Evolutionary conservation across 2,797 vertebrate genomes (phyloP), one percentile per base, ranked within the genome.

Genomic region (Hemibagrus guttatus): DNA sequence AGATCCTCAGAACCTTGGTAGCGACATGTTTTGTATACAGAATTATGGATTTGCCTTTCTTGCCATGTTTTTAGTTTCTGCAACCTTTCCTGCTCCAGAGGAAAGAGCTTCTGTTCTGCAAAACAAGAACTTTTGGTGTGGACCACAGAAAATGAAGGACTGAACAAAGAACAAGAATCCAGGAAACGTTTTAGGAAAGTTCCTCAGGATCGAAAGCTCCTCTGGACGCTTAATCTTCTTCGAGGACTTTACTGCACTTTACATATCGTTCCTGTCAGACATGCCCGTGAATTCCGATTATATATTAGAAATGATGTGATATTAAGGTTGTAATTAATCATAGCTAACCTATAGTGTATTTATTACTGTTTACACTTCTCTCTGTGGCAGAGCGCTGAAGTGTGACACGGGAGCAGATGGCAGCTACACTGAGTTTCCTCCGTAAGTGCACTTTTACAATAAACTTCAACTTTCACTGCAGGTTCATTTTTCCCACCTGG

Each of bases 341-440:
- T 52, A 49, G 12, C 23, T 46, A n/a, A n/a, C 5, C 23, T 14
- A 2, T 49, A 12, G 19, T 69, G 12, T 69, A 31, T 56, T 31
- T 31, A 28, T 49, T 8, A 3, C 16, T 31, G n/a, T 76, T 11
- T 76, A 11, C 21, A 3, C 17, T 1, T 31, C n/a, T 31, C n/a
- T 76, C n/a, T 21, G 28, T 58, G 4, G 17, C 54, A 78, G 75
- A 58, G 92, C 56, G 69, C 85, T 89, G 84, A 88, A 76, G 84
- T 31, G 83, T 95, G 92, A 95, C 89, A 89, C 68, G 83, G 87
- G 85, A 80, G 90, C 87, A 28, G 85, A 95, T 95, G 95, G 94
- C 94, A 89, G 94, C 91, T 78, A 91, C 91, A 26, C 91, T 85
- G 84, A 90, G 89, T 63, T 87, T 87, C 87, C 89, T 93, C 89